Percentiles rank a stretch among this genome's conserved stretches.
Evolutionary conservation across 2,797 vertebrate species (phyloP).

Genomic region (Tamandua tetradactyla): DNA sequence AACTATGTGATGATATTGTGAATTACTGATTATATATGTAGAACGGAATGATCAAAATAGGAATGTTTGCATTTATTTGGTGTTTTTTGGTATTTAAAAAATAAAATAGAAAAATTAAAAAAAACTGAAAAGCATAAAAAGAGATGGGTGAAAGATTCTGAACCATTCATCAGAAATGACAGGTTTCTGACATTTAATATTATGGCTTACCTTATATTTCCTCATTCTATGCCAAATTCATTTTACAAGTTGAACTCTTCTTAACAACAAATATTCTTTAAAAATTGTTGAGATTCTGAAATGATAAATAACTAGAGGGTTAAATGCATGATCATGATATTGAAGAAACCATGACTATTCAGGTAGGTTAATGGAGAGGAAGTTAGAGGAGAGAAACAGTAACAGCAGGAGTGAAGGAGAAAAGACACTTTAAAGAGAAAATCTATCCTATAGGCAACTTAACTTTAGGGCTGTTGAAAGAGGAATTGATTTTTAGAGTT

Average conservation of each 20-base stretch:
- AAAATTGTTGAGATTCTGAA: background rate
- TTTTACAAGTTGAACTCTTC: background rate
- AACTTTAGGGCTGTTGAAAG: constrained; percentile 57
- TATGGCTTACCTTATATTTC: background rate
- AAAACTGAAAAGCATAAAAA: no score
- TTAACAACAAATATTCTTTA: background rate
- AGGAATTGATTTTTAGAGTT: constrained; percentile 60
- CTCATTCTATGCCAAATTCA: background rate
- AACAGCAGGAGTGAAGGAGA: background rate
- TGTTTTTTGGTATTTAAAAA: no score
- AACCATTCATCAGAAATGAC: background rate
- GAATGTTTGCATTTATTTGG: no score
- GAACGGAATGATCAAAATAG: no score
- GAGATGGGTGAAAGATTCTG: fast-evolving
- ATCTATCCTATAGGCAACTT: background rate
- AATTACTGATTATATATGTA: no score
- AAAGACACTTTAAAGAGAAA: background rate
- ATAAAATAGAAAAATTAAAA: no score
- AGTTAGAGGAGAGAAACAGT: background rate
- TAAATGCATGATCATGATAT: background rate
- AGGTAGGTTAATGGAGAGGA: background rate
- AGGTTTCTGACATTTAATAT: background rate
- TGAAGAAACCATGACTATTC: background rate
- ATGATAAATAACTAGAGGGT: background rate
- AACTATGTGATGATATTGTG: no score